phyloP scores from a whole-genome alignment of 2,888 invertebrate species.

The Drosophila robusta region DNA sequence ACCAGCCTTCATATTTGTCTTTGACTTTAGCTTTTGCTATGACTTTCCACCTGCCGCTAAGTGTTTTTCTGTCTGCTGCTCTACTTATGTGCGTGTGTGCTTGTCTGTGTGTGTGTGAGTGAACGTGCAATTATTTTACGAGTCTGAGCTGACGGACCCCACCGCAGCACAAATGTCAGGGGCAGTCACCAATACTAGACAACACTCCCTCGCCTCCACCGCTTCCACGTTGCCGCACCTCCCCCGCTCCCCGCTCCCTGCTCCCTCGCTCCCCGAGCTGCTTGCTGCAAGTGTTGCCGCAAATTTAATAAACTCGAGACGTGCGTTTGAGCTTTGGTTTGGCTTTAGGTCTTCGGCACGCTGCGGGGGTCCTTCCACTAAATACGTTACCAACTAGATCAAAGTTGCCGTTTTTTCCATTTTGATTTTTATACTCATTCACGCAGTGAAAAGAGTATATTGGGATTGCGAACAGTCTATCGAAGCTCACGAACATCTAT shows the following conservation, averaged over 20 bases:
- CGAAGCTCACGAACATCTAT: too few relatives aligned
- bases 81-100: constrained; percentile 14
- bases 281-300: constrained; percentile 75
- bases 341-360: constrained; percentile 30
- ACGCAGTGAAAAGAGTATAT: too few relatives aligned
- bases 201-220: neutral
- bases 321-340: constrained; percentile 78
- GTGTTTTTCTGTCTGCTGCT: constrained; percentile 65
- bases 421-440: constrained; percentile 41
- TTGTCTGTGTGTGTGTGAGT: constrained; percentile 10
- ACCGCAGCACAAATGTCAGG: constrained; percentile 69
- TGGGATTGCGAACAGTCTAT: too few relatives aligned
- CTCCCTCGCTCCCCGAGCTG: constrained; percentile 4
- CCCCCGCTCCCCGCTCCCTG: neutral
- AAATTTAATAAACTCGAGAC: constrained; percentile 78
- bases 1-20: constrained; percentile 56
- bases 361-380: constrained; percentile 35
- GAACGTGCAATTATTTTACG: constrained; percentile 79
- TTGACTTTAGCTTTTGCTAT: constrained; percentile 49
- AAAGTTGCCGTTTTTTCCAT: constrained; percentile 55
- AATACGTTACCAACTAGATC: constrained; percentile 75
- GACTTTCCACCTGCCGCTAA: constrained; percentile 74
- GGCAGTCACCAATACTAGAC: constrained; percentile 61
- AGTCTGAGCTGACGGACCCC: constrained; percentile 56
- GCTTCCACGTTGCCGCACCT: neutral